Evolutionary conservation across 2,113 vertebrate genomes (phyloP).

Genomic region (Agapornis roseicollis): DNA sequence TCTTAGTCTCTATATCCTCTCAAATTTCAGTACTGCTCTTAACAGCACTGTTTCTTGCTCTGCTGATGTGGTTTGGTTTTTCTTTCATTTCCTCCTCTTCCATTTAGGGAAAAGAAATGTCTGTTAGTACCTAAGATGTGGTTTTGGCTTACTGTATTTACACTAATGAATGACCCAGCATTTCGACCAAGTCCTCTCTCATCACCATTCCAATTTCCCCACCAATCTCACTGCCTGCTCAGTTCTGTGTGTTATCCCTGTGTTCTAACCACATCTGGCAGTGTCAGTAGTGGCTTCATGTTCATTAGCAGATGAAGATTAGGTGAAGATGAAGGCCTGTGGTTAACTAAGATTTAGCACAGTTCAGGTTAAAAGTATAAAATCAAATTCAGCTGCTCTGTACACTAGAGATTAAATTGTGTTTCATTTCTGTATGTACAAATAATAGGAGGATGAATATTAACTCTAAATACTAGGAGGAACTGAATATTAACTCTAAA

Average conservation of each 20-base stretch:
- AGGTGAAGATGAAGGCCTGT: not conserved
- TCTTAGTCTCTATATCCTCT: not conserved
- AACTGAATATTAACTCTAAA: not conserved
- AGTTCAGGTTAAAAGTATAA: not conserved
- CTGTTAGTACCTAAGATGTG: not conserved
- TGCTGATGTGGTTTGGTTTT: too few relatives aligned
- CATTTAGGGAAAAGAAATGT: not conserved
- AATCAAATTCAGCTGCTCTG: not conserved
- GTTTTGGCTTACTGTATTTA: not conserved
- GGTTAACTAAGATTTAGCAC: not conserved
- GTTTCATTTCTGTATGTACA: not conserved
- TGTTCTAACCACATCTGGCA: not conserved
- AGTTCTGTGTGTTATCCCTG: not conserved
- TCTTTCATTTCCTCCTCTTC: accelerated
- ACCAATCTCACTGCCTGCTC: not conserved
- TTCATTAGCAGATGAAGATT: not conserved
- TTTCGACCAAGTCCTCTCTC: not conserved
- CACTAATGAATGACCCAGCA: not conserved
- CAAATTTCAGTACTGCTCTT: not conserved
- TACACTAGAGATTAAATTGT: not conserved
- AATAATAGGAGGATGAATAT: not conserved
- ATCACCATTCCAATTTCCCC: not conserved
- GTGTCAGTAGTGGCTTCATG: not conserved
- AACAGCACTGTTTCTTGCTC: not conserved
- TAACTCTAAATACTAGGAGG: not conserved